Base-by-base conservation (phyloP, 1,140 invertebrate species). In the Ips nitidus region DNA sequence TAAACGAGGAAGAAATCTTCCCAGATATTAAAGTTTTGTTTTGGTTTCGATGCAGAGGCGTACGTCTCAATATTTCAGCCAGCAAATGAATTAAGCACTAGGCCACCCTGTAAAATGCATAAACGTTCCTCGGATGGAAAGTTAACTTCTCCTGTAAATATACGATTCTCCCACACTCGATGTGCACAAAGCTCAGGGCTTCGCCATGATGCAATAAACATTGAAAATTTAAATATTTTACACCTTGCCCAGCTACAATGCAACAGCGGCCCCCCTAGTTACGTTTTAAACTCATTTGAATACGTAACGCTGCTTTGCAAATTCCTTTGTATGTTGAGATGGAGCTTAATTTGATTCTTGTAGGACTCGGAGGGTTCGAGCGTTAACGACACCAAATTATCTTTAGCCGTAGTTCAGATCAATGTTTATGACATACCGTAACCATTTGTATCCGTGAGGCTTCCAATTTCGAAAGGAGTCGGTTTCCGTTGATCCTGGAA, bases 211-310 rank as follows among this genome's bases (percentile, higher is more conserved):
- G 55, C 41, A 57, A 66, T 66, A 58, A 66, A 57, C 64, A 57
- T 66, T 66, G 64, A 57, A 66, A 66, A 66, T 66, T 66, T 66
- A 57, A 66, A 66, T 57, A 66, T 57, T 66, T 57, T 66, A 57
- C 64, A 58, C 64, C 53, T 65, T 55, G 52, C 52, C 36, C 22
- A 57, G 47, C 63, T 55, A 55, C 55, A 53, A 38, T 53, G 22
- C 50, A 50, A 6, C 45, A 50, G 45, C 22, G 7, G 6, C 62
- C 47, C 50, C 50, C 52, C 39, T 45, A 42, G 37, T 64, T 53
- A 64, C 40, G n/a, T 4, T 52, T 41, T 8, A 64, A 41, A n/a
- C 38, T 64, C 62, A 64, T 64, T 64, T 64, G 50, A 64, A 64
- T 64, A 36, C 55, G 50, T 64, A 64, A 64, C 47, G 55, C 38